Conservation (phyloP, 2,888 invertebrate genomes). For the Leucophenga maculata region DNA sequence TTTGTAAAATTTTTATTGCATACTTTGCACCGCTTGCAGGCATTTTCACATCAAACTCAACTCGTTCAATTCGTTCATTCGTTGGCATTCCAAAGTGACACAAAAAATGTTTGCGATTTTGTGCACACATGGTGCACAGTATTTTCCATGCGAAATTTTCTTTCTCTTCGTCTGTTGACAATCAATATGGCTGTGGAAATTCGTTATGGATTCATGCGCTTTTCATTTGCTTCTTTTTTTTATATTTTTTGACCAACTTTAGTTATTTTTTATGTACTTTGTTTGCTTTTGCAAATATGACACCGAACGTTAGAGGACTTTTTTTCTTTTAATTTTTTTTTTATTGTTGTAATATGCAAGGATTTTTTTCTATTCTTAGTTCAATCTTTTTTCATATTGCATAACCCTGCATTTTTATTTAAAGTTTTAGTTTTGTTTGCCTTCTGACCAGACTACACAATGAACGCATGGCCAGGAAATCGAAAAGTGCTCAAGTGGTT, state of each 20-base stretch:
- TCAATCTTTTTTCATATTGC: neutral
- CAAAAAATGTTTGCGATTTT: no score
- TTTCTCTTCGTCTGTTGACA: conserved; percentile 6
- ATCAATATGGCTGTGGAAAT: conserved; percentile 48
- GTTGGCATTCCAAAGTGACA: neutral
- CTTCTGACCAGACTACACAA: neutral
- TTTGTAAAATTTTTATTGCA: conserved; percentile 38
- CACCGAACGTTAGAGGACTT: neutral
- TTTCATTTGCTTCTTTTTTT: conserved; percentile 5
- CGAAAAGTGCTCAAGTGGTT: conserved; percentile 13
- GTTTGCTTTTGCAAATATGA: conserved; percentile 22
- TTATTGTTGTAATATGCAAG: neutral
- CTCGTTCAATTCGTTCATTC: neutral
- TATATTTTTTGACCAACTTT: neutral
- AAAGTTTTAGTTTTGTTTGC: neutral
- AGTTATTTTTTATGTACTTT: neutral
- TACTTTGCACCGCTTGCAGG: conserved; percentile 46
- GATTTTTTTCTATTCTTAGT: neutral
- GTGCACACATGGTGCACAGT: no score
- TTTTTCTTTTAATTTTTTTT: neutral
- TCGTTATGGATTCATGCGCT: conserved; percentile 56
- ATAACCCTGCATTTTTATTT: neutral
- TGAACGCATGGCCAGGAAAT: neutral
- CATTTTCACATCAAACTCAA: neutral
- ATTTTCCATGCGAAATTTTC: neutral